phyloP scores from a whole-genome alignment of 2,113 vertebrate species.

The Apodemus speciosus region DNA sequence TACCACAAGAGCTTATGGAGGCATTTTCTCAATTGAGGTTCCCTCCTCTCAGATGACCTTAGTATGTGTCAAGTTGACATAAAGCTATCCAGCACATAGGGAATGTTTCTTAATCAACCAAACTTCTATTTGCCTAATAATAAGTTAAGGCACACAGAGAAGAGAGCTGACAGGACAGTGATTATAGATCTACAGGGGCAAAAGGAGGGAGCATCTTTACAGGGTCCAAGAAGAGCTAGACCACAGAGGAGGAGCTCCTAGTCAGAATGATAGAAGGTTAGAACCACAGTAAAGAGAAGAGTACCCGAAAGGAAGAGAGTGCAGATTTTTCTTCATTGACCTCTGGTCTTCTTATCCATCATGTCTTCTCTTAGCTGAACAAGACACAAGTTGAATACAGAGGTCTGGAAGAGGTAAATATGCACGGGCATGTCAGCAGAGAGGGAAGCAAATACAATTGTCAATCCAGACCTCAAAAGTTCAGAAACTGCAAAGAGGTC shows the following conservation, averaged over 20 bases:
- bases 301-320: not conserved
- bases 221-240: not conserved
- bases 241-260: not conserved
- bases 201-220: not conserved
- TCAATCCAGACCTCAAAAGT: not conserved
- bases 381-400: not conserved
- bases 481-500: not conserved
- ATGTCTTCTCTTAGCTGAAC: not conserved
- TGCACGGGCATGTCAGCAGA: not conserved
- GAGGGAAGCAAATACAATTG: not conserved
- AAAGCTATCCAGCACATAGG: not conserved
- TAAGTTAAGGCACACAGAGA: not conserved
- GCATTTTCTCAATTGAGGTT: not conserved
- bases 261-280: not conserved
- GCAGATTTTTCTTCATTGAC: not conserved
- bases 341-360: not conserved
- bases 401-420: not conserved
- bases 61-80: not conserved
- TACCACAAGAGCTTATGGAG: not conserved
- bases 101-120: not conserved
- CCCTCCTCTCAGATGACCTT: no score
- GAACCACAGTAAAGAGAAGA: not conserved
- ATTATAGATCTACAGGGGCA: not conserved
- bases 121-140: not conserved
- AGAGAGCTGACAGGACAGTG: not conserved